These are phyloP conservation scores for Drosophila aldrichi DNA, from an alignment of 2,888 invertebrate genomes.

Conservation along the genomic window DNA sequence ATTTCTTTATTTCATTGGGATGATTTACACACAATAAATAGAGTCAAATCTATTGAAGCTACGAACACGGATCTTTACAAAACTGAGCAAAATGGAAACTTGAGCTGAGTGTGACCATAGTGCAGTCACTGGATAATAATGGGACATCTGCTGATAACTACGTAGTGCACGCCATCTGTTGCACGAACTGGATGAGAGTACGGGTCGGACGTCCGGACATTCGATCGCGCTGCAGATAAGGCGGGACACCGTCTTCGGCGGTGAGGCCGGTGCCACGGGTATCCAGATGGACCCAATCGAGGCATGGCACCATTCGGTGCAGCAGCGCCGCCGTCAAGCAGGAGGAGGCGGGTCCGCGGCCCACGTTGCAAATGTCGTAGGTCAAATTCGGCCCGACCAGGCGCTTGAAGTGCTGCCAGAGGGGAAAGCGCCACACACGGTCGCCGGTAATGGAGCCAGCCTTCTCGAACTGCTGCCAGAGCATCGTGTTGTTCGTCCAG, in stretches of 20 bases:
- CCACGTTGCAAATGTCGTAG: slow-evolving; percentile 88
- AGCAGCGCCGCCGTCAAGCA: slow-evolving; percentile 90
- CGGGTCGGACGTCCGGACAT: slow-evolving; percentile 88
- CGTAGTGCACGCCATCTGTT: slow-evolving; percentile 81
- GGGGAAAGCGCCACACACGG: slow-evolving; percentile 88
- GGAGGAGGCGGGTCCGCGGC: slow-evolving; percentile 87
- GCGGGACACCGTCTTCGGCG: slow-evolving; percentile 86
- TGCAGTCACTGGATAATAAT: background rate
- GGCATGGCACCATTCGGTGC: slow-evolving; percentile 87
- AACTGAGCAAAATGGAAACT: background rate
- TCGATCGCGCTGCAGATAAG: slow-evolving; percentile 87
- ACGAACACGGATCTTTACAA: background rate
- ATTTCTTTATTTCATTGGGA: background rate
- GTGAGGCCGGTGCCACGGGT: slow-evolving; percentile 90
- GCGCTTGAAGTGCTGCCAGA: slow-evolving; percentile 85
- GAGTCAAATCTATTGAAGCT: background rate
- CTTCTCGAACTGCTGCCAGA: slow-evolving; percentile 86
- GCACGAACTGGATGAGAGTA: slow-evolving; percentile 86
- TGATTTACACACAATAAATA: slow-evolving; percentile 4
- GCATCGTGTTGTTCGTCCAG: slow-evolving; percentile 86
- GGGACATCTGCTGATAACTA: background rate
- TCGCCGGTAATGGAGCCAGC: slow-evolving; percentile 87
- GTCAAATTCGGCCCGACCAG: slow-evolving; percentile 71
- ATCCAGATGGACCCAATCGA: slow-evolving; percentile 90
- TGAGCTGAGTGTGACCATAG: background rate